phyloP scores from a whole-genome alignment of 1,140 invertebrate genomes.

The Achatina immaculata region DNA sequence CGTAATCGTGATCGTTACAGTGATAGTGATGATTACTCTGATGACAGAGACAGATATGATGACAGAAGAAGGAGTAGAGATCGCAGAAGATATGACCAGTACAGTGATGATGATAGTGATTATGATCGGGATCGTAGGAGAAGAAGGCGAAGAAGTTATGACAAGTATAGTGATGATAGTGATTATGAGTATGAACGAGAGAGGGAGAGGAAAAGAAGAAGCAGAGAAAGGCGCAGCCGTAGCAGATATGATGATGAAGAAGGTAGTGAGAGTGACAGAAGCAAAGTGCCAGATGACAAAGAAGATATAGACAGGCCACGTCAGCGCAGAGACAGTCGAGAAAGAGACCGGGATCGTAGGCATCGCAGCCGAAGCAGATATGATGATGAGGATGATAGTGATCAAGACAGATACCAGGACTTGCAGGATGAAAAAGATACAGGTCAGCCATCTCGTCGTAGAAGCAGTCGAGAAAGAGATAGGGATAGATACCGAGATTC shows the following conservation, averaged over 20 bases:
- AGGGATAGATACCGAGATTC: conserved; percentile 11
- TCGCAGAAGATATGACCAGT: not conserved
- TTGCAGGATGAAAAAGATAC: not conserved
- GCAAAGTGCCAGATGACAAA: not conserved
- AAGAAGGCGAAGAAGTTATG: conserved; percentile 2
- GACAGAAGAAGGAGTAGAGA: not conserved
- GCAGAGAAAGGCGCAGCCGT: not conserved
- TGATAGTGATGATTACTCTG: not conserved
- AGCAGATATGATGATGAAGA: conserved; percentile 15
- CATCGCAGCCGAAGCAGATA: not conserved
- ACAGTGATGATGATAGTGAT: conserved; percentile 34
- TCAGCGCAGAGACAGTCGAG: not conserved
- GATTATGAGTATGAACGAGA: conserved; percentile 23
- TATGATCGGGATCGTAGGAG: conserved; percentile 20
- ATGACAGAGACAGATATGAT: not conserved
- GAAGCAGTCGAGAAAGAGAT: conserved; percentile 22
- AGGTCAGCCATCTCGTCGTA: not conserved
- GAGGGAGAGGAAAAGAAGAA: not conserved
- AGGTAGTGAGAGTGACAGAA: conserved; percentile 2
- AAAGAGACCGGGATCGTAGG: not conserved
- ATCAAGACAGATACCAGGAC: not conserved
- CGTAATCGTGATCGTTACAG: not conserved
- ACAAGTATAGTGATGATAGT: conserved; percentile 33
- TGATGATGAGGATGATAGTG: conserved; percentile 7
- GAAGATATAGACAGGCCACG: not conserved